phyloP scores from a whole-genome alignment of 2,113 vertebrate species.

The Tychaedon coryphoeus region DNA sequence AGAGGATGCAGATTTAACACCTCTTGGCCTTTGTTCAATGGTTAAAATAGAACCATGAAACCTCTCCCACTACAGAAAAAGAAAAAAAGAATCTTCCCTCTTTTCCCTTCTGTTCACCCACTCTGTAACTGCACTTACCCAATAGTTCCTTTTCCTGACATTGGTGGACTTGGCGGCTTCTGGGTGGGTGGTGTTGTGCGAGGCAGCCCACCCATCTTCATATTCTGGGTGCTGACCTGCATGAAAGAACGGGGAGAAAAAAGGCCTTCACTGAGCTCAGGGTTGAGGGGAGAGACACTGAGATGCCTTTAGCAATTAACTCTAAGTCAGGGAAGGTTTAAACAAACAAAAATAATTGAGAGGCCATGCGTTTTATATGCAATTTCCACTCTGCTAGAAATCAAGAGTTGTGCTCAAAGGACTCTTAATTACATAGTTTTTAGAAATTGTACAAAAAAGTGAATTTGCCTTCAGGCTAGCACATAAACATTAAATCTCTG shows the following conservation, averaged over 20 bases:
- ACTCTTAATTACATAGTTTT: slow-evolving; percentile 62
- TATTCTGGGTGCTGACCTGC: slow-evolving; percentile 97
- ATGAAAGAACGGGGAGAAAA: slow-evolving; percentile 44
- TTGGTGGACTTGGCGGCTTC: slow-evolving; percentile 95
- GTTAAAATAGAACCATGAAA: not conserved
- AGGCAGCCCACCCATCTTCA: slow-evolving; percentile 94
- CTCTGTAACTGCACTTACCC: slow-evolving; percentile 82
- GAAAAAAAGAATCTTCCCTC: not conserved
- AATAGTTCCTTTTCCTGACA: slow-evolving; percentile 95
- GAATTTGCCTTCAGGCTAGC: slow-evolving; percentile 68
- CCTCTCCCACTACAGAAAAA: not conserved
- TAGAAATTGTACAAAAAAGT: slow-evolving; percentile 13
- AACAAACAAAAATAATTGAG: slow-evolving; percentile 45
- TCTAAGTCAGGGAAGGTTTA: slow-evolving; percentile 48
- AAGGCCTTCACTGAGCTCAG: slow-evolving; percentile 44
- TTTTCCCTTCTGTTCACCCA: not conserved
- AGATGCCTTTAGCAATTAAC: slow-evolving; percentile 27
- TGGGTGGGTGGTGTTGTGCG: slow-evolving; percentile 96
- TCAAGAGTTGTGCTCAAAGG: slow-evolving; percentile 78
- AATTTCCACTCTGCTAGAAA: slow-evolving; percentile 65
- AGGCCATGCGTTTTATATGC: slow-evolving; percentile 72
- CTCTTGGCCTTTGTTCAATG: not conserved
- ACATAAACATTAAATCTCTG: slow-evolving; percentile 48
- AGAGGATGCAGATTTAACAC: not conserved
- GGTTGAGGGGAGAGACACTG: not conserved